phyloP scores from a whole-genome alignment of 1,140 invertebrate species.

The Phortica variegata region DNA sequence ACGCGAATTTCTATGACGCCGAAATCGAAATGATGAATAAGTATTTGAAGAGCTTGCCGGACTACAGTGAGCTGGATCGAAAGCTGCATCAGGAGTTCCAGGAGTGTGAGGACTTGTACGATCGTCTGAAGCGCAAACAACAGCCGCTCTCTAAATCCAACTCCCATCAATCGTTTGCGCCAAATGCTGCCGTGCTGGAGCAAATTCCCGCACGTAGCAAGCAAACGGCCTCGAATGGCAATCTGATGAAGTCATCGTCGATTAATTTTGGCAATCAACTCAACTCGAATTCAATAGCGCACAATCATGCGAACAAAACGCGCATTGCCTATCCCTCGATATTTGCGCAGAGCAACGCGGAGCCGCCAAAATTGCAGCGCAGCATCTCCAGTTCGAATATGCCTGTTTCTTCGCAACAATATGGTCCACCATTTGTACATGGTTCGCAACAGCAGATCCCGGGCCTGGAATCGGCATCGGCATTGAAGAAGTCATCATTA shows the following conservation, averaged over 20 bases:
- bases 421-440: slow-evolving; percentile 4
- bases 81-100: slow-evolving; percentile 54
- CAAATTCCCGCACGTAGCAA: not conserved
- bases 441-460: slow-evolving; percentile 11
- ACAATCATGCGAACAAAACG: slow-evolving; percentile 20
- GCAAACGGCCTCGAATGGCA: not conserved
- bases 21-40: slow-evolving; percentile 58
- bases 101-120: slow-evolving; percentile 54
- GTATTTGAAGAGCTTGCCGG: slow-evolving; percentile 54
- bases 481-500: slow-evolving; percentile 12
- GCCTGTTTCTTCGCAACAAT: slow-evolving; percentile 20
- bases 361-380: slow-evolving; percentile 41
- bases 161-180: slow-evolving; percentile 36
- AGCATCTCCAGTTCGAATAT: slow-evolving; percentile 52
- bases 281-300: not conserved
- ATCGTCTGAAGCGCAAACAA: slow-evolving; percentile 40
- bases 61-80: slow-evolving; percentile 52
- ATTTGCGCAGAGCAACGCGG: slow-evolving; percentile 23
- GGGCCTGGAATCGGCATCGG: slow-evolving; percentile 3
- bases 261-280: slow-evolving; percentile 28
- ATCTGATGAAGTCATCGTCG: slow-evolving; percentile 39
- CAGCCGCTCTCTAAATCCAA: slow-evolving; percentile 44
- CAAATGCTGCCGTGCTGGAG: not conserved
- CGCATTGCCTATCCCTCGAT: slow-evolving; percentile 50
- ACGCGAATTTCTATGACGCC: slow-evolving; percentile 53